Conservation (phyloP, 2,113 vertebrate species). For the Tachuris rubrigastra region DNA sequence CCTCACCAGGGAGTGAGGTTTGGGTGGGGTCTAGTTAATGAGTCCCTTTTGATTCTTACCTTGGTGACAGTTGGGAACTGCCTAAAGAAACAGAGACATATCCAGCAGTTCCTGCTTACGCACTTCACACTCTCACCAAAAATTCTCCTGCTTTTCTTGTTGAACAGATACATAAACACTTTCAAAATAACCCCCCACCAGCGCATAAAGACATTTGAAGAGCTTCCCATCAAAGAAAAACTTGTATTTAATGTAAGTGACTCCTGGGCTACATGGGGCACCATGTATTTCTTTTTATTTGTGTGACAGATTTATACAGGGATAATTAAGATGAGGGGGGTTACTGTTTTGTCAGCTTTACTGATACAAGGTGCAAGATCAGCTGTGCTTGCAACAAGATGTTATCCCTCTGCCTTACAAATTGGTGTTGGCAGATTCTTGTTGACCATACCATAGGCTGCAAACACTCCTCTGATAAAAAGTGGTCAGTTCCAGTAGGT, state of each 20-base stretch:
- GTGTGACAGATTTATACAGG: neutral
- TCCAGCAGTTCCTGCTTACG: neutral
- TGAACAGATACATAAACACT: slow-evolving; percentile 74
- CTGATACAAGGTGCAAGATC: neutral
- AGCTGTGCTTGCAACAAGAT: neutral
- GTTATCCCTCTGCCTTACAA: neutral
- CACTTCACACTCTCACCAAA: neutral
- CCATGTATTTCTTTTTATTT: neutral
- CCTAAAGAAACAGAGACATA: neutral
- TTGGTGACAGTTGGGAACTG: rapidly evolving
- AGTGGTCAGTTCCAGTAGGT: neutral
- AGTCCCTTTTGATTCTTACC: neutral
- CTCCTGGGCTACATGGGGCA: neutral
- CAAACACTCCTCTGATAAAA: neutral
- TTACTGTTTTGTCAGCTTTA: neutral
- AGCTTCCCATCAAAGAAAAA: slow-evolving; percentile 65
- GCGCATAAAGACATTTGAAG: slow-evolving; percentile 74
- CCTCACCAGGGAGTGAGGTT: neutral
- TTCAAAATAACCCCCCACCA: slow-evolving; percentile 69
- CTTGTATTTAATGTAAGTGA: slow-evolving; percentile 72
- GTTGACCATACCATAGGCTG: neutral
- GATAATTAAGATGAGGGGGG: neutral
- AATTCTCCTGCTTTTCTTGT: neutral
- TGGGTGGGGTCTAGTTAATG: neutral
- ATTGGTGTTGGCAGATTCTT: neutral